Conservation (phyloP, 2,113 vertebrate genomes). For the Podilymbus podiceps region DNA sequence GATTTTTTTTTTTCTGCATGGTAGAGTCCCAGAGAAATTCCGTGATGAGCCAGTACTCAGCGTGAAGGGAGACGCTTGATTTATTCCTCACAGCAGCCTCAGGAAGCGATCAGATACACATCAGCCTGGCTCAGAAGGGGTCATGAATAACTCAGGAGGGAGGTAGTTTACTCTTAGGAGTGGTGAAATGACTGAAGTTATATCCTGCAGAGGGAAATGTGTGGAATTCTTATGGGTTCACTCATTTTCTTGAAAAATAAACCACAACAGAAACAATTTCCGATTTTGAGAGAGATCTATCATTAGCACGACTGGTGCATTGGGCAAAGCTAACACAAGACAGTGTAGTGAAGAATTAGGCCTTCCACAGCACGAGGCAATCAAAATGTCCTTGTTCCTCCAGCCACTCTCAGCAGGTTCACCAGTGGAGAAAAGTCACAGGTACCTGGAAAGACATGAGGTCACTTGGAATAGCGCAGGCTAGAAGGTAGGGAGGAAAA, state of each 20-base stretch:
- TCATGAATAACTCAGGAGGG: not conserved
- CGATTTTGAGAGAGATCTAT: not conserved
- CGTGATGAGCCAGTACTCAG: not conserved
- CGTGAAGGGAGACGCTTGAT: not conserved
- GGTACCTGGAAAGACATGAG: not conserved
- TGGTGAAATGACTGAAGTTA: not conserved
- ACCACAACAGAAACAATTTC: not conserved
- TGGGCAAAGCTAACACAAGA: not conserved
- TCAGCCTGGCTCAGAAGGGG: not conserved
- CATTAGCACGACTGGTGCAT: not conserved
- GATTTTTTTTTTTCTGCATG: not conserved
- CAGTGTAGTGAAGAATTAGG: not conserved
- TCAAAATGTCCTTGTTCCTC: not conserved
- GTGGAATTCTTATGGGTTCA: not conserved
- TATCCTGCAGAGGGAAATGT: not conserved
- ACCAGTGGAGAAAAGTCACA: not conserved
- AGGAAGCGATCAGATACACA: not conserved
- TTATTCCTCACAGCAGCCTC: not conserved
- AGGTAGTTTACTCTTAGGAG: not conserved
- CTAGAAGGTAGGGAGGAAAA: not conserved
- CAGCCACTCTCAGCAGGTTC: not conserved
- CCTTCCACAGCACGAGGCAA: not conserved
- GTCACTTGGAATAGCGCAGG: not conserved
- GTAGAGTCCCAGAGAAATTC: not conserved
- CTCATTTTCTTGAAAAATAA: not conserved